Evolutionary conservation across 1,140 invertebrate genomes (phyloP), one percentile per base, ranked within the genome.

Genomic region (Magallana gigas): DNA sequence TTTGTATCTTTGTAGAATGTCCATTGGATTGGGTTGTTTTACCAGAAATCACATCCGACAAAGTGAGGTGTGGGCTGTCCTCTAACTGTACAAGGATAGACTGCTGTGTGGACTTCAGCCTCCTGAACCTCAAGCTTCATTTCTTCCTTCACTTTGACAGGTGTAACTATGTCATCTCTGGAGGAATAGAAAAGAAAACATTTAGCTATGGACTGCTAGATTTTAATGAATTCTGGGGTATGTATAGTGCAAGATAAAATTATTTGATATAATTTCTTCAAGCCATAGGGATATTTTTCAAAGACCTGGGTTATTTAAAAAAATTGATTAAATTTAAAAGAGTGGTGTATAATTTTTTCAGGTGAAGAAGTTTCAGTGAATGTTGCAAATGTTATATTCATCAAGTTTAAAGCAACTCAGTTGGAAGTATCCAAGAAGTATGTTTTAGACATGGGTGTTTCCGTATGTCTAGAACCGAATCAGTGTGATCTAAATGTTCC

Each of bases 111-210:
- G 56, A 57, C 11, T 57, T 48, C 48, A 57, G n/a, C 12, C 57
- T 83, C 48, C 56, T 83, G 9, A 83, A 83, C n/a, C 36, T 83
- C 1, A 14, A 83, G 8, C 18, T 57, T 57, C 82, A 83, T 23
- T 83, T 83, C 56, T 58, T 48, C n/a, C 57, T 83, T 14, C 57
- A 16, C 83, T 84, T 84, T 62, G 83, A 84, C n/a, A 84, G 59
- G 23, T 84, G 83, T 36, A 84, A 84, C 14, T 84, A 84, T 62
- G 83, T 84, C 12, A 62, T 84, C 12, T 23, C 57, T 29, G 83
- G 83, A 84, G 57, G 57, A 36, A 58, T 84, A 16, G 83, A 84
- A 60, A 84, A 59, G 57, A 48, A 59, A 59, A 84, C 59, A 12
- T 84, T 84, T 58, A 58, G 56, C 48, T 84, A 84, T 62, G 57